Evolutionary conservation across 1,140 invertebrate species (phyloP), one percentile per base, ranked within the genome.

Genomic region (Ladona fulva): DNA sequence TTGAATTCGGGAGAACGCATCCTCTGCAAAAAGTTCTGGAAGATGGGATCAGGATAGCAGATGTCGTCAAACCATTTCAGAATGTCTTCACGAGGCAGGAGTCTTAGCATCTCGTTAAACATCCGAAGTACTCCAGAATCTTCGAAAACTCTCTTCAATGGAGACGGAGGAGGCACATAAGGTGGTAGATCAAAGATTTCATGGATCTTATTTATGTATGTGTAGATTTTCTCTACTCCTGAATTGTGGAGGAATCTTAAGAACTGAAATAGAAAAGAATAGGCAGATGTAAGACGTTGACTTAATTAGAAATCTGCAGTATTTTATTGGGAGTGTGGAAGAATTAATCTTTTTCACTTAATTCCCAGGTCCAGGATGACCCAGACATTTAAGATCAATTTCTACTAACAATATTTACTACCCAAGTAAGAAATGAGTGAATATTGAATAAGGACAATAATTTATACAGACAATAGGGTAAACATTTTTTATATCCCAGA

Each of bases 191-290:
- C 81, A 11, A 83, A 59, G 0, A 80, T 74, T 5, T 80, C 80
- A 25, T 83, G 79, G 7, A 83, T 14, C 42, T 79, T 42, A n/a
- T 82, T 80, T 0, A 83, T 14, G 79, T 75, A 74, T 5, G 59
- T 74, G 25, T 82, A 81, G 6, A 81, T 52, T n/a, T n/a, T n/a
- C 10, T 52, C 44, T 52, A 52, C 19, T 52, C 44, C 44, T 10
- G 44, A 52, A 52, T 52, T 19, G 44, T 52, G 19, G 10, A 52
- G 19, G 44, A 11, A 52, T 52, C 10, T 19, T 19, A 52, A 19
- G 44, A 52, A 52, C 44, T 52, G 19, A 52, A 52, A 52, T 11
- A 19, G 19, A 52, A 19, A 52, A 52, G n/a, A n/a, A n/a, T n/a
- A n/a, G n/a, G n/a, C n/a, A n/a, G n/a, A n/a, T n/a, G n/a, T n/a